These are phyloP conservation scores for Gallinago solitaria DNA, from an alignment of 2,797 vertebrate species.

Conservation along the genomic window DNA sequence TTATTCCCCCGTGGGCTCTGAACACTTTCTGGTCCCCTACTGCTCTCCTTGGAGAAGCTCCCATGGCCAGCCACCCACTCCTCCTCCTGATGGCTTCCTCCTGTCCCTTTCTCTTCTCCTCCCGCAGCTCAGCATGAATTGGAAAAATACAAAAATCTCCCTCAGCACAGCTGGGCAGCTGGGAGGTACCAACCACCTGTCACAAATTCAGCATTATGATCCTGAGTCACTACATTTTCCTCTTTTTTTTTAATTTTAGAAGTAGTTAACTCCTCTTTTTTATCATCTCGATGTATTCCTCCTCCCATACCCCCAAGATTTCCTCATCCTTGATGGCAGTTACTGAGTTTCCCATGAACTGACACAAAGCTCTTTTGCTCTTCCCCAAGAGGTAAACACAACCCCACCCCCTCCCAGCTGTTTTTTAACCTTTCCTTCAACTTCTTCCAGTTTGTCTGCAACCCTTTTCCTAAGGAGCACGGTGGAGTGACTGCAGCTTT, in stretches of 20 bases:
- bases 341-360: background rate
- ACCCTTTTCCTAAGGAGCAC: background rate
- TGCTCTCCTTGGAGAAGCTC: slow-evolving; percentile 64
- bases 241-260: slow-evolving; percentile 1
- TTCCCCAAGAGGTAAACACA: background rate
- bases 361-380: background rate
- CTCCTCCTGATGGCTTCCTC: slow-evolving; percentile 69
- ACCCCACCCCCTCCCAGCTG: background rate
- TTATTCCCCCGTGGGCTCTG: slow-evolving; percentile 74
- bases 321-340: background rate
- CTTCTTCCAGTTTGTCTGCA: background rate
- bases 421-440: background rate
- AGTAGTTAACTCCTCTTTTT: background rate
- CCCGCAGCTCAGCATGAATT: slow-evolving; percentile 76
- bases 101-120: slow-evolving; percentile 74
- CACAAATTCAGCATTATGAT: background rate
- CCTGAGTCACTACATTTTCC: background rate
- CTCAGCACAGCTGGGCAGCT: background rate
- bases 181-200: background rate
- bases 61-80: slow-evolving; percentile 41
- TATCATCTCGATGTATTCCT: background rate
- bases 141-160: background rate
- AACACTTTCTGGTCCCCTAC: slow-evolving; percentile 76
- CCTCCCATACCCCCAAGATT: background rate
- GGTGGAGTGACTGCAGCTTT: background rate